Evolutionary conservation across 2,113 vertebrate species (phyloP), one percentile per base, ranked within the genome.

Genomic region (Plestiodon gilberti): DNA sequence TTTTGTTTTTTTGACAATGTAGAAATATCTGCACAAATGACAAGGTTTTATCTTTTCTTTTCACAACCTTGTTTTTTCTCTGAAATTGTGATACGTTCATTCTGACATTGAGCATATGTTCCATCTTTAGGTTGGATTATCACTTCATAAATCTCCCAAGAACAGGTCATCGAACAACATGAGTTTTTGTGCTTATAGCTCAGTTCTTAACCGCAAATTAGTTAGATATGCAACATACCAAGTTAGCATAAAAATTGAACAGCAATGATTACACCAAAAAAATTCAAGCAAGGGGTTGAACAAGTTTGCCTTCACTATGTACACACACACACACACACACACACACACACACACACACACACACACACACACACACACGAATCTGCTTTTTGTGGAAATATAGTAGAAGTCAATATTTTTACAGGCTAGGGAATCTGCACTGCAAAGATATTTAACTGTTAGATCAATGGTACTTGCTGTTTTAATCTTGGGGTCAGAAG

Each of bases 391-490:
- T 77, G 11, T 75, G 28, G 57, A 91, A 89, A 83, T 77, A 85
- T 85, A 78, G 33, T 7, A 48, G 13, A 75, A 62, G 20, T 76
- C 13, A 86, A n/a, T 88, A 73, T 57, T 33, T 87, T 85, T 57
- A 85, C 33, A 23, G 4, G 17, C 43, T 79, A 90, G 73, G 1
- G 28, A 33, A 78, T 85, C 43, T 84, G 13, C 3, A 59, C 61
- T 64, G 76, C 76, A 11, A 11, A 9, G 6, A 33, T 83, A 18
- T 85, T 90, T 92, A 84, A 91, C 18, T 82, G 89, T 84, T 82
- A 91, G 59, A 91, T 86, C 52, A 78, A 87, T 91, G n/a, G 57
- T 9, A 17, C 57, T 79, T 84, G 71, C 59, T 85, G 22, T 82
- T 86, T 77, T 76, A 90, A 73, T 84, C n/a, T 87, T 79, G 22